phyloP scores from a whole-genome alignment of 2,888 invertebrate genomes.

The Thymelicus lineola region DNA sequence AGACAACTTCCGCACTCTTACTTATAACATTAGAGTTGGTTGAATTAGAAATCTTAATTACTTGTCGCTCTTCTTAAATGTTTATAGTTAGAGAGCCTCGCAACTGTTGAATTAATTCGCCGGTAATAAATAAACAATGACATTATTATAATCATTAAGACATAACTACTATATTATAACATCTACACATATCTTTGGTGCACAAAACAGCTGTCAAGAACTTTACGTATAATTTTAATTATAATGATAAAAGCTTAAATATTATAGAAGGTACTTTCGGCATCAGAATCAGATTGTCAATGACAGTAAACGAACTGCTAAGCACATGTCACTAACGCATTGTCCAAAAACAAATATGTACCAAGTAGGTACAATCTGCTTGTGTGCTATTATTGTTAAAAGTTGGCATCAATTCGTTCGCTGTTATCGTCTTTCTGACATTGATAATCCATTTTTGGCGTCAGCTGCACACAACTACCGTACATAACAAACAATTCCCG shows the following conservation, averaged over 20 bases:
- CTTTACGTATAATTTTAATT: constrained; percentile 5
- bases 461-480: constrained; percentile 27
- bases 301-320: neutral
- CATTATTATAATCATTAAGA: neutral
- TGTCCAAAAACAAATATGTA: too few relatives aligned
- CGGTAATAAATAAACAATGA: constrained; percentile 1
- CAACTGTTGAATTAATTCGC: neutral
- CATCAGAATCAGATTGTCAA: neutral
- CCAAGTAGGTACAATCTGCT: too few relatives aligned
- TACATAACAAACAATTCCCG: constrained; percentile 30
- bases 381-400: too few relatives aligned
- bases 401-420: neutral
- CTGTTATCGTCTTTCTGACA: neutral
- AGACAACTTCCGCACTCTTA: neutral
- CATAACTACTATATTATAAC: neutral
- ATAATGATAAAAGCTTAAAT: constrained; percentile 19
- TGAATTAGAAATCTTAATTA: neutral
- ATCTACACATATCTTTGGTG: constrained; percentile 19
- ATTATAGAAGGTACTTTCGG: constrained; percentile 1
- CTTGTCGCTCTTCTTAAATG: neutral
- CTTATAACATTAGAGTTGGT: neutral
- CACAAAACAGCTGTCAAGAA: constrained; percentile 31
- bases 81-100: neutral
- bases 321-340: too few relatives aligned
- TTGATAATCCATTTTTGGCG: neutral